Evolutionary conservation across 2,113 vertebrate species (phyloP), one percentile per base, ranked within the genome.

Genomic region (Myanophis thanlyinensis): DNA sequence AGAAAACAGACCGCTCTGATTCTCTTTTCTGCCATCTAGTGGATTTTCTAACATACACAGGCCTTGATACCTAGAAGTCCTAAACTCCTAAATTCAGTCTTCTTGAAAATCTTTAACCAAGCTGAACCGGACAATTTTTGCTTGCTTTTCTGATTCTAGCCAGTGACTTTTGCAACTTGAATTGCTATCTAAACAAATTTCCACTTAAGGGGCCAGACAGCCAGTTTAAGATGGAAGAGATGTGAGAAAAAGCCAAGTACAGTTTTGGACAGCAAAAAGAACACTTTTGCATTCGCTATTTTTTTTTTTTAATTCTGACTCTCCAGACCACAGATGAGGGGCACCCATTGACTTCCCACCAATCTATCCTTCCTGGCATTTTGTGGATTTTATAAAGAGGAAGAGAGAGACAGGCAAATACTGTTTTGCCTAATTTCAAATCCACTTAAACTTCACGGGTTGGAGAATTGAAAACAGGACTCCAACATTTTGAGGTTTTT

Each of bases 391-490:
- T 91, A 22, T 20, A 88, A 94, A 87, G 23, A 93, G 89, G 53
- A 92, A 49, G 89, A 59, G 89, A 59, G 90, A 23, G 20, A 48
- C 94, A 91, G 59, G 3, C 47, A 73, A 92, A 88, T 44, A 46
- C 49, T 89, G 91, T 94, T 96, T 94, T 95, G 93, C 49, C 40
- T 94, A 93, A 95, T 95, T 96, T 96, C 94, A 96, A 93, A 94
- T 95, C 93, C 94, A 91, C 93, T 95, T 95, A 85, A 94, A 95
- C 91, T 95, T 95, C 89, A 89, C 91, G 92, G n/a, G 85, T 94
- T 95, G 94, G 93, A 96, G 96, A 56, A 96, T 94, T 91, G 91
- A 95, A 96, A 95, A 23, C 96, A 96, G 95, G 95, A 93, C 91
- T 93, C n/a, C 0, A 54, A 85, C 92, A 23, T 89, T 94, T 92